phyloP scores from a whole-genome alignment of 2,113 vertebrate species.

The Ranitomeya variabilis region DNA sequence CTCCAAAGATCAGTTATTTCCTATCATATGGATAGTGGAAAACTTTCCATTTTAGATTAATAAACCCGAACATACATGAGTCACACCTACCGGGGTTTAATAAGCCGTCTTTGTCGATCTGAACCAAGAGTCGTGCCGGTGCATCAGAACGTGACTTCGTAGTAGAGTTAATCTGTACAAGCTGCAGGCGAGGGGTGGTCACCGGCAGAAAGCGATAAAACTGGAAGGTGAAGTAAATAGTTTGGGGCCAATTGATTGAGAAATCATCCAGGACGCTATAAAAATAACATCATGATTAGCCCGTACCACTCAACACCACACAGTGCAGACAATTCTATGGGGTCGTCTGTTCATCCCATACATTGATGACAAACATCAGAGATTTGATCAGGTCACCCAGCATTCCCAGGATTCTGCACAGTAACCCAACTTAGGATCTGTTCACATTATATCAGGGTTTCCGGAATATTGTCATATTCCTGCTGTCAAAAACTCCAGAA shows the following conservation, averaged over 20 bases:
- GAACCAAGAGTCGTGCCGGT: conserved; percentile 72
- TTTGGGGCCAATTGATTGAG: conserved; percentile 71
- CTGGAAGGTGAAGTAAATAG: conserved; percentile 92
- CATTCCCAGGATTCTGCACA: no score
- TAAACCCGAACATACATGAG: no score
- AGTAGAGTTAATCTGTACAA: conserved; percentile 64
- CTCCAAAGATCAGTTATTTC: no score
- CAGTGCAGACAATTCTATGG: background rate
- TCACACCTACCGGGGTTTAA: conserved; percentile 71
- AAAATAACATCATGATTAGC: conserved; percentile 22
- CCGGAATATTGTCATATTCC: no score
- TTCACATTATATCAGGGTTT: no score
- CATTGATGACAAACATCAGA: no score
- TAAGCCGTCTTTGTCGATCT: conserved; percentile 72
- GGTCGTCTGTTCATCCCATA: no score
- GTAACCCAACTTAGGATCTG: no score
- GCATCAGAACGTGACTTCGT: background rate
- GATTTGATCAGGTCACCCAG: no score
- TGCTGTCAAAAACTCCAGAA: no score
- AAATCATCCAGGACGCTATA: conserved; percentile 69
- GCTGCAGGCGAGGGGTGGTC: conserved; percentile 79
- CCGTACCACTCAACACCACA: background rate
- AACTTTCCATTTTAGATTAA: no score
- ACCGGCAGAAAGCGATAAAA: conserved; percentile 88
- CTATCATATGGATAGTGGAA: no score